Percentiles rank a stretch among this genome's conserved stretches.
phyloP scores from a whole-genome alignment of 2,888 invertebrate species.

The Tenthredo distinguenda region DNA sequence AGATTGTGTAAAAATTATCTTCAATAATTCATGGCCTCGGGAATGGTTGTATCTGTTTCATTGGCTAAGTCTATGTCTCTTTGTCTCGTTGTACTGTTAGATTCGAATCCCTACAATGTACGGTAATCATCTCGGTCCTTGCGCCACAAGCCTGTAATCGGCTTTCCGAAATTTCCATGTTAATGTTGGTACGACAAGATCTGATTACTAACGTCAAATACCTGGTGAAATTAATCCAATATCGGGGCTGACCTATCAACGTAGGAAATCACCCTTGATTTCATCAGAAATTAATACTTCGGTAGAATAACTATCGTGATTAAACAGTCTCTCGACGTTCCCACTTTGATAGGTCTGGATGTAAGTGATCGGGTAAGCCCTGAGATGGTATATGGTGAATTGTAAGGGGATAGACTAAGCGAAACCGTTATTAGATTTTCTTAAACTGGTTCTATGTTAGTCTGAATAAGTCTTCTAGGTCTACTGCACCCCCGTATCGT shows the following conservation, averaged over 20 bases:
- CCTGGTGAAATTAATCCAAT: background rate
- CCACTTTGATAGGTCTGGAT: background rate
- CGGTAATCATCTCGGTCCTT: background rate
- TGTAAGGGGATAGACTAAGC: constrained; percentile 8
- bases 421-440: background rate
- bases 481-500: background rate
- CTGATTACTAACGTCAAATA: background rate
- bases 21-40: constrained; percentile 12
- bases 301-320: background rate
- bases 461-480: constrained; percentile 47
- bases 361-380: background rate
- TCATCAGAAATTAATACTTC: background rate
- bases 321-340: background rate
- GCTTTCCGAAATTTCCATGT: background rate
- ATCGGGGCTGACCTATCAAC: background rate
- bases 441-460: constrained; percentile 24
- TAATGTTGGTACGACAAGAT: background rate
- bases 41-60: constrained; percentile 6
- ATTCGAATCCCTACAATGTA: background rate
- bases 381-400: constrained; percentile 16
- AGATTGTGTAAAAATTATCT: background rate
- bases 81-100: constrained; percentile 22
- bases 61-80: background rate
- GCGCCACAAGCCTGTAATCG: background rate
- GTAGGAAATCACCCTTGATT: background rate